These are phyloP conservation scores for Hypsibius dujardini DNA, from an alignment of 1,140 invertebrate species.

Conservation along the genomic window DNA sequence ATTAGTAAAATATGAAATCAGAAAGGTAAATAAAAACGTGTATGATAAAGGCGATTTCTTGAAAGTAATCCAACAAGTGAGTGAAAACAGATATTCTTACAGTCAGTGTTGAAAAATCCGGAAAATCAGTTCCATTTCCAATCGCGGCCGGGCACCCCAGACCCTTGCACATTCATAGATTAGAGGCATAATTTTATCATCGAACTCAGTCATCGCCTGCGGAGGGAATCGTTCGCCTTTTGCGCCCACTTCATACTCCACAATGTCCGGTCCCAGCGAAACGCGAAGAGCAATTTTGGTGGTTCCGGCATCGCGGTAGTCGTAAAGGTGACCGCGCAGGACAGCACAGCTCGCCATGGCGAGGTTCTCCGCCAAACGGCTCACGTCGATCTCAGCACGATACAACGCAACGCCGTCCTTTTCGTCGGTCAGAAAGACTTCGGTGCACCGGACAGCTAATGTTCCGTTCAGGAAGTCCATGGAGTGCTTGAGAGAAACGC, in stretches of 20 bases:
- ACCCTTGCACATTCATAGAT: not conserved
- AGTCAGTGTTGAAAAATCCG: not conserved
- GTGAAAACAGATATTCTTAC: too few species aligned
- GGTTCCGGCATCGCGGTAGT: conserved; percentile 48
- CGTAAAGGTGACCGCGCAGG: conserved; percentile 52
- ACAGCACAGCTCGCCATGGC: conserved; percentile 57
- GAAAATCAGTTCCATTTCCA: conserved; percentile 14
- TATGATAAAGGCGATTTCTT: not conserved
- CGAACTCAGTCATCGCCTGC: not conserved
- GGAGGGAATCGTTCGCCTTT: not conserved
- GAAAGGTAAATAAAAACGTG: not conserved
- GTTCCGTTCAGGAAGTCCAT: conserved; percentile 53
- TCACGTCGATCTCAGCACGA: conserved; percentile 41
- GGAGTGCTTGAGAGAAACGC: conserved; percentile 45
- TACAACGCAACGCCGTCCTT: conserved; percentile 18
- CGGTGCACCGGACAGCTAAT: conserved; percentile 55
- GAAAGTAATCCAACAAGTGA: not conserved
- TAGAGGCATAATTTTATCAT: conserved; percentile 2
- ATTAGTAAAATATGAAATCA: not conserved
- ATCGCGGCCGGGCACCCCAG: not conserved
- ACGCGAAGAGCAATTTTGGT: conserved; percentile 51
- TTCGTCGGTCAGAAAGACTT: conserved; percentile 57
- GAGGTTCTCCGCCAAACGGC: conserved; percentile 55
- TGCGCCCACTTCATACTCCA: not conserved
- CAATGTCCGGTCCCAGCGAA: conserved; percentile 9